A percentile compares a stretch with the other conserved stretches of the same genome.
Evolutionary conservation across 2,888 invertebrate species (phyloP).

Genomic region (Cecidostiba fungosa): DNA sequence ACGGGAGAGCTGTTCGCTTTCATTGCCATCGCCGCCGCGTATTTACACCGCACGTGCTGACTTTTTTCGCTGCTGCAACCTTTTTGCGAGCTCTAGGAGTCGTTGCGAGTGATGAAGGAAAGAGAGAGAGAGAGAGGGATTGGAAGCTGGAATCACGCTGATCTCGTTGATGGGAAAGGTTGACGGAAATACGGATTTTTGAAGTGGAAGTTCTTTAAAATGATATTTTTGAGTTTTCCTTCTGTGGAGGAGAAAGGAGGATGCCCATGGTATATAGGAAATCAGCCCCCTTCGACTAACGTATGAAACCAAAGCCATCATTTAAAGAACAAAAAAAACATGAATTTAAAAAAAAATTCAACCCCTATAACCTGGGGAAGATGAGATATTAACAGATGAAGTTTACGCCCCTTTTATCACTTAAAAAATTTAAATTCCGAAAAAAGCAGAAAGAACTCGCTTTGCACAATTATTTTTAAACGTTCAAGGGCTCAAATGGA

Average conservation of each 20-base stretch:
- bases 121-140: not conserved
- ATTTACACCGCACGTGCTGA: not conserved
- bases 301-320: too few relatives aligned
- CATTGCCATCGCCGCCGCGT: conserved; percentile 27
- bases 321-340: too few relatives aligned
- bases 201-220: not conserved
- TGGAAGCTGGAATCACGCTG: not conserved
- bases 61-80: not conserved
- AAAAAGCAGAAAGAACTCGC: too few relatives aligned
- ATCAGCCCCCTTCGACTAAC: too few relatives aligned
- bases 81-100: not conserved
- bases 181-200: not conserved
- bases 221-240: not conserved
- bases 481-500: too few relatives aligned
- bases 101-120: not conserved
- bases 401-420: too few relatives aligned
- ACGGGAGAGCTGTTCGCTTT: conserved; percentile 26
- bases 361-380: too few relatives aligned
- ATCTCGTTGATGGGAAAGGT: not conserved
- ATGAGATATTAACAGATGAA: too few relatives aligned
- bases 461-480: too few relatives aligned
- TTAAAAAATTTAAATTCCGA: too few relatives aligned
- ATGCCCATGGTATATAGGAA: too few relatives aligned
- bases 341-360: too few relatives aligned
- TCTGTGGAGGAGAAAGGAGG: not conserved